Evolutionary conservation across 2,113 vertebrate genomes (phyloP).

Genomic region (Scomber scombrus): DNA sequence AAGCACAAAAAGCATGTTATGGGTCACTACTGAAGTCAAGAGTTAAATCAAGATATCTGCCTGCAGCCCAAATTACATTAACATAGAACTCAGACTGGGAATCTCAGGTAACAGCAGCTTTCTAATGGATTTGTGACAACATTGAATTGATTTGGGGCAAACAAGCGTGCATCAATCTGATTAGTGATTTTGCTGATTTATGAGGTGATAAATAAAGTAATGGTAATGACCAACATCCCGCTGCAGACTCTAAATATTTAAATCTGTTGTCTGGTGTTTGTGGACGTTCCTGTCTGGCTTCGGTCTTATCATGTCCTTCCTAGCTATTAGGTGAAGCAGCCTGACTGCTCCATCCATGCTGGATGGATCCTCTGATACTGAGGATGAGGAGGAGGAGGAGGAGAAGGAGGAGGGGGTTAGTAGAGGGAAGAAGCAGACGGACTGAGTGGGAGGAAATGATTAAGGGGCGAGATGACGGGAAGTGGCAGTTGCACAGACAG

Average conservation of each 20-base stretch:
- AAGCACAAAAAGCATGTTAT: background rate
- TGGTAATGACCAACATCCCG: constrained; percentile 8
- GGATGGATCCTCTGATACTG: constrained; percentile 48
- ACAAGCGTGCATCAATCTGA: background rate
- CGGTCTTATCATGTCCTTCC: constrained; percentile 63
- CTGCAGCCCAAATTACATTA: constrained; percentile 7
- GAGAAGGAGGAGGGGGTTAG: background rate
- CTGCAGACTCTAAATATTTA: constrained; percentile 11
- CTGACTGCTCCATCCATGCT: constrained; percentile 50
- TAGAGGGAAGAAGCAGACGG: constrained; percentile 51
- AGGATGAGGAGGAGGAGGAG: constrained; percentile 17
- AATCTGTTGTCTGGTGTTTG: constrained; percentile 44
- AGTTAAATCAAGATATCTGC: constrained; percentile 11
- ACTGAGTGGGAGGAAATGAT: constrained; percentile 68
- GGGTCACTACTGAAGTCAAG: background rate
- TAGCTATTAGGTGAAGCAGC: constrained; percentile 44
- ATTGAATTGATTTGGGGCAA: background rate
- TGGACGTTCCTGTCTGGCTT: constrained; percentile 56
- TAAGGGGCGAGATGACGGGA: constrained; percentile 65
- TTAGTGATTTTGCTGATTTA: constrained; percentile 26
- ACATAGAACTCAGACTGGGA: background rate
- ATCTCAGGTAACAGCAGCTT: background rate
- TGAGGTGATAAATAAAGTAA: constrained; percentile 16
- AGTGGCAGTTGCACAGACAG: constrained; percentile 61
- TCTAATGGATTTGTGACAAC: background rate